Conservation (phyloP, 2,113 vertebrate species). For the Chitala chitala region DNA sequence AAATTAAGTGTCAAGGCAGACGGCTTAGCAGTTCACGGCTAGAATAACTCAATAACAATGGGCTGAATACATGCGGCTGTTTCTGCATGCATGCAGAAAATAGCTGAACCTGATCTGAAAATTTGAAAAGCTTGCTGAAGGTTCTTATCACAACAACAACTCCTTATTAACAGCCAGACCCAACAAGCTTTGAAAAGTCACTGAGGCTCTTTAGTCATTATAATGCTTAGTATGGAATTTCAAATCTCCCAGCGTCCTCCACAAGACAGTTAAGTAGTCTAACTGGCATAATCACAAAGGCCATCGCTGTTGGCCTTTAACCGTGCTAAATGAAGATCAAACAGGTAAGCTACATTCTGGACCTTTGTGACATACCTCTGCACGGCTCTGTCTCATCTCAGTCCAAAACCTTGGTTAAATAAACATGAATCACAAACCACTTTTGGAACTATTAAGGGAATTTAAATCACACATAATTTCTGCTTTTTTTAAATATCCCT, state of each 20-base stretch:
- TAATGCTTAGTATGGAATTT: not conserved
- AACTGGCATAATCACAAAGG: not conserved
- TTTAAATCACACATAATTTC: not conserved
- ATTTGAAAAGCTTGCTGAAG: too few species aligned
- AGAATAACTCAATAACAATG: too few species aligned
- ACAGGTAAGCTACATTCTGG: not conserved
- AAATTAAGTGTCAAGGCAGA: too few species aligned
- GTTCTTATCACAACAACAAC: too few species aligned
- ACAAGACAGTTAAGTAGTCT: not conserved
- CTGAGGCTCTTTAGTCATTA: slow-evolving; percentile 25
- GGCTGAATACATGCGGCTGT: too few species aligned
- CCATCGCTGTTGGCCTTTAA: not conserved
- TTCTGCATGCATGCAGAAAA: too few species aligned
- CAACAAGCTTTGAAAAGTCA: slow-evolving; percentile 46
- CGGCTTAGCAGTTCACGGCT: too few species aligned
- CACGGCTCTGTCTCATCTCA: not conserved
- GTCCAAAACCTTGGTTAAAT: not conserved
- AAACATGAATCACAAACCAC: not conserved
- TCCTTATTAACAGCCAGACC: slow-evolving; percentile 52
- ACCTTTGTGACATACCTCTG: not conserved
- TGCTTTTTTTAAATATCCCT: slow-evolving; percentile 2
- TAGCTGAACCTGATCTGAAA: too few species aligned
- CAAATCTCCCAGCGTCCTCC: slow-evolving; percentile 1
- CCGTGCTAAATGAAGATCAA: not conserved
- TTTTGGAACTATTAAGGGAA: slow-evolving; percentile 13